These are phyloP conservation scores for Tribolium madens DNA, from an alignment of 1,140 invertebrate genomes.

Conservation along the genomic window DNA sequence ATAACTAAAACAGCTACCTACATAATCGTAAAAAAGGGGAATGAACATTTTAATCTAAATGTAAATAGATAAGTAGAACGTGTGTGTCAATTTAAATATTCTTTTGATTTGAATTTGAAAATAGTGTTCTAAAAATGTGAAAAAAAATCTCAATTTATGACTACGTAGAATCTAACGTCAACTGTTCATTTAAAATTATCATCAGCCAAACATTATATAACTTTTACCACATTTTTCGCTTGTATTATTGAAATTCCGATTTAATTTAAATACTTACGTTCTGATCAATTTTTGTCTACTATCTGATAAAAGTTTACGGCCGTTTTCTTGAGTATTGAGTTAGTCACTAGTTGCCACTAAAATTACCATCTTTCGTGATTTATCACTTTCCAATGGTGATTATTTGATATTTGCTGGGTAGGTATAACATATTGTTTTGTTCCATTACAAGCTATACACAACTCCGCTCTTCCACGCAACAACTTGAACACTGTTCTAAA, in stretches of 20 bases:
- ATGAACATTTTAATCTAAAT: background rate
- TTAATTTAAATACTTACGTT: background rate
- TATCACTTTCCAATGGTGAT: no score
- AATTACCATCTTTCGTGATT: background rate
- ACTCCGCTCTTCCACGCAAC: constrained; percentile 5
- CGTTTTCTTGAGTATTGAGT: background rate
- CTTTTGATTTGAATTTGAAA: background rate
- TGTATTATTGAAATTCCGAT: background rate
- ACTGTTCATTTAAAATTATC: background rate
- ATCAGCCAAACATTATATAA: background rate
- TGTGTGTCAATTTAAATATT: background rate
- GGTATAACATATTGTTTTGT: constrained; percentile 22
- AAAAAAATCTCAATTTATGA: background rate
- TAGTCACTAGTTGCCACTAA: background rate
- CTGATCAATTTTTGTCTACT: no score
- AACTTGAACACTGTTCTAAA: constrained; percentile 11
- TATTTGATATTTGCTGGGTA: background rate
- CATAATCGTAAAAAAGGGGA: background rate
- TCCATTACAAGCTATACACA: background rate
- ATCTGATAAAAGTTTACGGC: no score
- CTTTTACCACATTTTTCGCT: background rate
- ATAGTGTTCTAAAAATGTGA: background rate
- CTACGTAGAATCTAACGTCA: background rate
- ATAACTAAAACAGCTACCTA: no score
- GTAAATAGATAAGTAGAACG: background rate